Evolutionary conservation across 2,888 invertebrate genomes (phyloP).

Genomic region (Latheticus oryzae): DNA sequence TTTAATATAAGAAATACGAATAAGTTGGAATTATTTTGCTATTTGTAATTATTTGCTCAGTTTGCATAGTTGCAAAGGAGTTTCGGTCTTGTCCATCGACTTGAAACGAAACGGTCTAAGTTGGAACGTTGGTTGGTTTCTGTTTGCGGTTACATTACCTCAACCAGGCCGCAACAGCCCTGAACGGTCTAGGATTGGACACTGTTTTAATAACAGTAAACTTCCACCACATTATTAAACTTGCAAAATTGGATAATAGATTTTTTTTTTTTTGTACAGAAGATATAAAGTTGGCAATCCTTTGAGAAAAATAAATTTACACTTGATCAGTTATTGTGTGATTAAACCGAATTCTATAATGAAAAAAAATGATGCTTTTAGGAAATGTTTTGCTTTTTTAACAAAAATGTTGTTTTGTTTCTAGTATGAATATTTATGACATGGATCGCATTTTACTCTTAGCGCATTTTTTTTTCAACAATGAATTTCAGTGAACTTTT

Average conservation of each 20-base stretch:
- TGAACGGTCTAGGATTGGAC: slow-evolving; percentile 33
- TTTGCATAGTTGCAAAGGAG: slow-evolving; percentile 11
- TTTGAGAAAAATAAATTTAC: no score
- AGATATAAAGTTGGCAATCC: no score
- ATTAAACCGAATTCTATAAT: no score
- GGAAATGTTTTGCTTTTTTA: no score
- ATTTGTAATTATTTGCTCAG: background rate
- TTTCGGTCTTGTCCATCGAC: slow-evolving; percentile 43
- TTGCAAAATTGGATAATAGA: slow-evolving; percentile 2
- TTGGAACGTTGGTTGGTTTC: slow-evolving; percentile 49
- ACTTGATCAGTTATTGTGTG: no score
- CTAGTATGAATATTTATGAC: no score
- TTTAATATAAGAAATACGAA: background rate
- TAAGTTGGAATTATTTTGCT: slow-evolving; percentile 5
- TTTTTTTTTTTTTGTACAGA: no score
- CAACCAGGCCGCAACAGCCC: slow-evolving; percentile 33
- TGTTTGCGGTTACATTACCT: slow-evolving; percentile 49
- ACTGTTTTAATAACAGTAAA: slow-evolving; percentile 46
- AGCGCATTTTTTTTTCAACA: background rate
- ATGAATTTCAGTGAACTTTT: slow-evolving; percentile 3
- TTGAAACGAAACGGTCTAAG: slow-evolving; percentile 44
- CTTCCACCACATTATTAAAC: slow-evolving; percentile 5
- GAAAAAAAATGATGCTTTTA: no score
- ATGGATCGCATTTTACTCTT: background rate
- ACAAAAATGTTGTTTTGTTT: no score